These are phyloP conservation scores for Bradypus variegatus DNA, from an alignment of 2,797 vertebrate genomes.

Conservation along the genomic window DNA sequence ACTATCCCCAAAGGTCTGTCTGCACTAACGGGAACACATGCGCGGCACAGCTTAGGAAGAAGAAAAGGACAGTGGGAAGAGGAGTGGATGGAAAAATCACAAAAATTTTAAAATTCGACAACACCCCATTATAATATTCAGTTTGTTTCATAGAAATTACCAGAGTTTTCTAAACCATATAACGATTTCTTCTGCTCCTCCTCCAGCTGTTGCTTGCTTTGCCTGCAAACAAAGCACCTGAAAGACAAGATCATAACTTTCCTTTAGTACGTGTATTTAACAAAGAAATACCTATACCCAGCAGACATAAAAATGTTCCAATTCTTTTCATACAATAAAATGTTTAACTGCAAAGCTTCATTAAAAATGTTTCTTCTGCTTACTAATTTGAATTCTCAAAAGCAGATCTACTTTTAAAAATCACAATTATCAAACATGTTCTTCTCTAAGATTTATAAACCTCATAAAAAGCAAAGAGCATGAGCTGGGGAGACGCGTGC, in stretches of 20 bases:
- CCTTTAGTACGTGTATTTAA: rapidly evolving
- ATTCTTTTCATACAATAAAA: rapidly evolving
- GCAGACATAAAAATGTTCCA: rapidly evolving
- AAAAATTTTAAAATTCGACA: rapidly evolving
- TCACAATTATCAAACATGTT: rapidly evolving
- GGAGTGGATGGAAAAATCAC: rapidly evolving
- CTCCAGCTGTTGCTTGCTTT: constrained; percentile 71
- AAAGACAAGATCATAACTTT: background rate
- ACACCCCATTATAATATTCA: rapidly evolving
- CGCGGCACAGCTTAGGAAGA: rapidly evolving
- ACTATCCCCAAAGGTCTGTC: background rate
- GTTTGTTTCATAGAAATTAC: constrained; percentile 54
- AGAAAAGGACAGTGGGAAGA: background rate
- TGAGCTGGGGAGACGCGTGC: background rate
- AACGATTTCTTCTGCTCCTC: constrained; percentile 59
- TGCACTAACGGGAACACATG: background rate
- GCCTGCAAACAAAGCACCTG: constrained; percentile 76
- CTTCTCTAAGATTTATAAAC: background rate
- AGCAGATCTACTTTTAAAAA: background rate
- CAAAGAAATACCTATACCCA: rapidly evolving
- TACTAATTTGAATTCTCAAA: background rate
- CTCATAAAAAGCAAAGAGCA: rapidly evolving
- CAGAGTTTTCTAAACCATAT: constrained; percentile 62
- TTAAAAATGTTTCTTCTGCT: no score
- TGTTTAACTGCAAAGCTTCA: background rate